Base-by-base conservation (phyloP, 2,113 vertebrate species). In the Chloebia gouldiae region DNA sequence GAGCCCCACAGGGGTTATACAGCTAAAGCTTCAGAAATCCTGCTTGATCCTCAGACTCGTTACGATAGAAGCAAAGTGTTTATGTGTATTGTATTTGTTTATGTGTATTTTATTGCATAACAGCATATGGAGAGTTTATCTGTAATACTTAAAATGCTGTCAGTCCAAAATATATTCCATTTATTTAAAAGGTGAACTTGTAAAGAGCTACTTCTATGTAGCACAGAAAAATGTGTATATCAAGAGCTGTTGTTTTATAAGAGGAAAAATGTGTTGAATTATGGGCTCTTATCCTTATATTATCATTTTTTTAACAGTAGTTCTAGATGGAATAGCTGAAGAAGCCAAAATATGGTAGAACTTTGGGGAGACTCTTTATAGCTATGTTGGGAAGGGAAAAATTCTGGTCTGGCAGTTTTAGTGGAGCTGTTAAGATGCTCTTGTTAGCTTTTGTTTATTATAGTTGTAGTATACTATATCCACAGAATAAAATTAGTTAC, bases 11-110 rank as follows among this genome's bases (percentile, higher is more conserved):
- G 64, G 71, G 45, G 17, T 83, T 81, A 33, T 86, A 44, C 14
- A 94, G 68, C 63, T 88, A 94, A 95, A 93, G 85, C 68, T 59
- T 70, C 81, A 93, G 84, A 92, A 95, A 93, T 95, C 81, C 88
- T 71, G 71, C 50, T 95, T 93, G 85, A 93, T 93, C 79, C 68
- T 44, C 76, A 44, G 23, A 63, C 42, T 93, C 91, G 42, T 82
- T 88, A 76, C 40, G 54, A 71, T 39, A 49, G 77, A 91, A 84
- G 45, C 65, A 84, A 71, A 78, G 59, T 68, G 35, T 53, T 88
- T 80, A 56, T 80, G 28, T 81, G 4, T 53, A 49, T 88, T 92
- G 92, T 81, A 65, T 80, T 81, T 88, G 22, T 56, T 88, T 70
- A 59, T 73, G 27, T 81, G 6, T 53, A n/a, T 92, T 94, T 96